Evolutionary conservation across 2,888 invertebrate species (phyloP).

Genomic region (Ectemnius cavifrons): DNA sequence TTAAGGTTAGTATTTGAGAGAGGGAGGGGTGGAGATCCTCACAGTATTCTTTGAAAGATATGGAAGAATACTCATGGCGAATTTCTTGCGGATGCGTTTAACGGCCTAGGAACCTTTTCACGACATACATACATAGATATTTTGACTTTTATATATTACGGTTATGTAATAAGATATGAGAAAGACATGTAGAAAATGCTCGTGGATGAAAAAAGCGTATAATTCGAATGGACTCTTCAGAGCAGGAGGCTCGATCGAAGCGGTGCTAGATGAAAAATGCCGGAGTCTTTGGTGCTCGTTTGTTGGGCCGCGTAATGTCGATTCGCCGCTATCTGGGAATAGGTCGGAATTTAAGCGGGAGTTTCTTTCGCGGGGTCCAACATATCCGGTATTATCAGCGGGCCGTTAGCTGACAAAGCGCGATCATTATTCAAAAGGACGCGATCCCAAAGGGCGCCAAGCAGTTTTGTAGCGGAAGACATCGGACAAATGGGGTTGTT

Average conservation of each 20-base stretch:
- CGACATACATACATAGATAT: too few relatives aligned
- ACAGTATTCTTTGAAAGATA: too few relatives aligned
- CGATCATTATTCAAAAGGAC: conserved; percentile 71
- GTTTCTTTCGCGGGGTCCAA: conserved; percentile 42
- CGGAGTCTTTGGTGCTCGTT: not conserved
- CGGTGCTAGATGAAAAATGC: not conserved
- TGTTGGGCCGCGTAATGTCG: conserved; percentile 6
- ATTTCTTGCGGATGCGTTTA: too few relatives aligned
- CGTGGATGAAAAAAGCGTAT: too few relatives aligned
- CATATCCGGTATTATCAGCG: conserved; percentile 59
- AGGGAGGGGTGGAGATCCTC: too few relatives aligned
- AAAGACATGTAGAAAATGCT: too few relatives aligned
- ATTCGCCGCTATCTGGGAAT: conserved; percentile 21
- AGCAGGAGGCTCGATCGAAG: not conserved
- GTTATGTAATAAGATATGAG: too few relatives aligned
- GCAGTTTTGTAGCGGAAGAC: conserved; percentile 77
- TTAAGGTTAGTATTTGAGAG: too few relatives aligned
- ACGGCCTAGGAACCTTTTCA: too few relatives aligned
- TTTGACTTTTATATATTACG: too few relatives aligned
- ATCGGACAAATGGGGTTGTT: conserved; percentile 77
- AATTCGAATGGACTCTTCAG: too few relatives aligned
- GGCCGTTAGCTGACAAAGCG: conserved; percentile 65
- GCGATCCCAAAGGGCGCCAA: conserved; percentile 57
- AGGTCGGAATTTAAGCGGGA: conserved; percentile 28
- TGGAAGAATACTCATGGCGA: too few relatives aligned